Base-by-base conservation (phyloP, 1,140 invertebrate genomes). In the Varroa destructor region DNA sequence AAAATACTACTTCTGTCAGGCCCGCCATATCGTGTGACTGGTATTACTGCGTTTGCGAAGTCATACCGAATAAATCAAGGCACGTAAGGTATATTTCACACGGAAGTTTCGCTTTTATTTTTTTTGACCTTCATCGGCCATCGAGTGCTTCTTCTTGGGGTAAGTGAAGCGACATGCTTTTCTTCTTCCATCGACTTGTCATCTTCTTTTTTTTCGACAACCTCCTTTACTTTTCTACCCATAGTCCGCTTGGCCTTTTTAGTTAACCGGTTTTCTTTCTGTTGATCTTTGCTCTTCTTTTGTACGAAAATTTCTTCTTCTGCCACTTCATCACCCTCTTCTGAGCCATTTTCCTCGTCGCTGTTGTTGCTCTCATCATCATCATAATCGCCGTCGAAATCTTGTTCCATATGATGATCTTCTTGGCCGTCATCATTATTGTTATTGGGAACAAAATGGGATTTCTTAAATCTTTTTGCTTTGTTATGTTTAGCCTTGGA, bases 381-480 rank as follows among this genome's bases (percentile, higher is more conserved):
- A 36, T 77, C 72, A 70, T 77, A 71, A 25, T 79, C 55, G 70
- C 74, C 73, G 72, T 79, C 77, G 70, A 80, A 81, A 70, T 78
- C 79, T 61, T 73, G 51, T 37, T 55, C 43, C 14, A 8, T 14
- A 37, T 73, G 46, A 5, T 5, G 1, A 4, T 25, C 51, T 64
- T 75, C 37, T 73, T 73, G n/a, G 1, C 5, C 40, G 42, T n/a
- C 40, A 12, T 72, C 71, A 40, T 73, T 37, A 42, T 36, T 40
- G 5, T 4, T n/a, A 54, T 6, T 51, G 25, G 61, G 10, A 4
- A n/a, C 14, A 12, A 43, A 37, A 46, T 14, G 25, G 42, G 40
- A 37, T 40, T 72, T 55, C 10, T 64, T 40, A 0, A 12, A 40
- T 55, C 14, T 1, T 14, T 58, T 37, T 6, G 61, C 36, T 14